Conservation (phyloP, 2,888 invertebrate genomes). For the Quadroppia sp. region DNA sequence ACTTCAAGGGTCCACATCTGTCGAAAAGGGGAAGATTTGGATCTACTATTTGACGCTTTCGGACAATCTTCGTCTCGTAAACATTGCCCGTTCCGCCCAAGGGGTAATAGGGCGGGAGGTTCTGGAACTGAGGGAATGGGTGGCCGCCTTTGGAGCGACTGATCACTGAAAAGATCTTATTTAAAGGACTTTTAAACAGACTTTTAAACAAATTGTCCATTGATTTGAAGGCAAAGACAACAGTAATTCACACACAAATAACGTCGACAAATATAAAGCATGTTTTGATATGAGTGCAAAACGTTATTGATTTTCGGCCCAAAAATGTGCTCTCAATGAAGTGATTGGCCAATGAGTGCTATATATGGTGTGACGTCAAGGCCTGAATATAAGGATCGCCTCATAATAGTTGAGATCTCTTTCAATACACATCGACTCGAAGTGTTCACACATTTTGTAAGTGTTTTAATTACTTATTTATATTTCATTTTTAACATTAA, state of each 20-base stretch:
- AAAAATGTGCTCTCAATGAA: too few species aligned
- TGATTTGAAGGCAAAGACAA: not conserved
- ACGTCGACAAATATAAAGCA: not conserved
- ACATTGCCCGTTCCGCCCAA: slow-evolving; percentile 36
- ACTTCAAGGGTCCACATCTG: slow-evolving; percentile 55
- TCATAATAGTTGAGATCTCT: not conserved
- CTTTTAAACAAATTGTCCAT: slow-evolving; percentile 17
- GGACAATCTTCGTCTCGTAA: slow-evolving; percentile 39
- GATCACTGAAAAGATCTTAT: not conserved
- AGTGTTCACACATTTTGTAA: slow-evolving; percentile 7
- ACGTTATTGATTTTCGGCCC: too few species aligned
- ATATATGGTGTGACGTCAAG: not conserved
- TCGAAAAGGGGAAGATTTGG: slow-evolving; percentile 39
- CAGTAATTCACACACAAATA: not conserved
- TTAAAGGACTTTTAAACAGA: not conserved
- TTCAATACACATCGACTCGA: not conserved
- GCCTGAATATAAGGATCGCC: slow-evolving; percentile 12
- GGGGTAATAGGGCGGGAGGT: slow-evolving; percentile 35
- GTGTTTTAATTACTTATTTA: not conserved
- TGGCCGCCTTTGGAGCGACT: not conserved
- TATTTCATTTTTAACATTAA: not conserved
- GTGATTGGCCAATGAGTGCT: not conserved
- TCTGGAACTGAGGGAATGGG: slow-evolving; percentile 27
- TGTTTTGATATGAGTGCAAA: too few species aligned
- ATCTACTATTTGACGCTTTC: slow-evolving; percentile 40